Conservation (phyloP, 2,797 vertebrate genomes). For the Potorous gilbertii region DNA sequence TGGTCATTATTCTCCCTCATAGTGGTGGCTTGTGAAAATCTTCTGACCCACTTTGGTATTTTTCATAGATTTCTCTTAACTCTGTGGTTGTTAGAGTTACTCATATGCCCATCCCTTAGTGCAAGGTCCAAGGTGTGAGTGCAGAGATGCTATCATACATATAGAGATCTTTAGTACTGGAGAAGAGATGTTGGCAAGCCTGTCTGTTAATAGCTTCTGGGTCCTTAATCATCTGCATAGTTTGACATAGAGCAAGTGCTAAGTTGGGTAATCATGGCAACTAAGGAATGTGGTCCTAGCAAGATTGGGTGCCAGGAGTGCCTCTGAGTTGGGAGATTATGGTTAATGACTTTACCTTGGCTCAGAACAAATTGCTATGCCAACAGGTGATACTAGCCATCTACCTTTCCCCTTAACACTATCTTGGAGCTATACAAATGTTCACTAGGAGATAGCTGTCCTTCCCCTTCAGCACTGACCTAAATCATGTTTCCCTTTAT, state of each 20-base stretch:
- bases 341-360: not conserved
- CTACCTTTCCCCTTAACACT: not conserved
- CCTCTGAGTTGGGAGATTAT: not conserved
- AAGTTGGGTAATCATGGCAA: not conserved
- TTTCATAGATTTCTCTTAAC: not conserved
- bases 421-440: not conserved
- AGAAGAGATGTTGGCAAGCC: not conserved
- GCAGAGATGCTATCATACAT: not conserved
- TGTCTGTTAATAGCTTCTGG: not conserved
- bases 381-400: not conserved
- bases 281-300: not conserved
- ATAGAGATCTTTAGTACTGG: not conserved
- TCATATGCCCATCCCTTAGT: not conserved
- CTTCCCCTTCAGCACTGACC: not conserved
- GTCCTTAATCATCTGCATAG: not conserved
- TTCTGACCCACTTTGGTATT: not conserved
- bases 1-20: not conserved
- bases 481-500: not conserved
- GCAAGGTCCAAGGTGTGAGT: not conserved
- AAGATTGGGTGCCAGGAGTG: not conserved
- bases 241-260: not conserved
- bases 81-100: not conserved
- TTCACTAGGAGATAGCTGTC: not conserved
- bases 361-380: not conserved
- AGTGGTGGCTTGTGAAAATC: not conserved